These are phyloP conservation scores for Kradibia gibbosae DNA, from an alignment of 1,140 invertebrate species.

Conservation along the genomic window DNA sequence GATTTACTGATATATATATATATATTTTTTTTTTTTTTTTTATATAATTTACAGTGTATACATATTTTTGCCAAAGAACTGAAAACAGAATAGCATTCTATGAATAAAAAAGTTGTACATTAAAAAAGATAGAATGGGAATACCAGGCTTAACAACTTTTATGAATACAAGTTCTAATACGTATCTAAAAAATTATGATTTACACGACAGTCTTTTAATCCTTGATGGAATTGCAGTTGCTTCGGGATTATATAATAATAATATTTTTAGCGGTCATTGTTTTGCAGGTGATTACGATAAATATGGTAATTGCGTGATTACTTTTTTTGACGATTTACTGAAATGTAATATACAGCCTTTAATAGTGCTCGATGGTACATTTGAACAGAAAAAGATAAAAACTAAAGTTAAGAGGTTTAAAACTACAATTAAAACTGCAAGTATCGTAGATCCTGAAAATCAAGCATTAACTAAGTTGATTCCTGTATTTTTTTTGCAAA, in stretches of 20 bases:
- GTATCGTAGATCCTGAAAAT: slow-evolving; percentile 65
- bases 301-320: slow-evolving; percentile 76
- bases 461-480: slow-evolving; percentile 75
- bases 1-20: too few species aligned
- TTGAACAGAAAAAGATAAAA: slow-evolving; percentile 82
- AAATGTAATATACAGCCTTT: slow-evolving; percentile 84
- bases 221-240: slow-evolving; percentile 88
- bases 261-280: slow-evolving; percentile 75
- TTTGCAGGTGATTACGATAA: slow-evolving; percentile 93
- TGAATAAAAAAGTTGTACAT: too few species aligned
- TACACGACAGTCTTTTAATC: slow-evolving; percentile 82
- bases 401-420: slow-evolving; percentile 78
- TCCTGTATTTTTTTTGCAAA: slow-evolving; percentile 80
- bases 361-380: slow-evolving; percentile 88
- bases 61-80: too few species aligned
- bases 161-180: slow-evolving; percentile 79
- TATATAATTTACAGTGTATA: too few species aligned
- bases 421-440: slow-evolving; percentile 75
- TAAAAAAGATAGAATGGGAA: slow-evolving; percentile 88
- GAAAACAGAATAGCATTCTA: too few species aligned
- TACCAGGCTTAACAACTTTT: slow-evolving; percentile 86
- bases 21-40: too few species aligned
- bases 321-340: slow-evolving; percentile 82
- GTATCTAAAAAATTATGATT: slow-evolving; percentile 77
- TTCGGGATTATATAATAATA: slow-evolving; percentile 80